Evolutionary conservation across 2,888 invertebrate species (phyloP).

Genomic region (Pseudococcus jackbeardsleyi): DNA sequence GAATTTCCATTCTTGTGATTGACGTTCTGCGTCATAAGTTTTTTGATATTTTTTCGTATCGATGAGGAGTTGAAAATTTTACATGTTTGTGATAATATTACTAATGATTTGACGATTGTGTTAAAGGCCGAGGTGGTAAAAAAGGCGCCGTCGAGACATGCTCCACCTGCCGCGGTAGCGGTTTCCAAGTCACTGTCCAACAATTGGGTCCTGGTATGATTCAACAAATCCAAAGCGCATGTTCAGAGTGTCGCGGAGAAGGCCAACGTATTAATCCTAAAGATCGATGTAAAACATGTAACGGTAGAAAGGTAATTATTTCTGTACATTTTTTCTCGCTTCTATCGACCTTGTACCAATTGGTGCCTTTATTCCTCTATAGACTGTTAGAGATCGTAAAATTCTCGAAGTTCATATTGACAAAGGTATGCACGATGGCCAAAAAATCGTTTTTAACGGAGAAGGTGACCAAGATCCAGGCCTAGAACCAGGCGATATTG

Average conservation of each 20-base stretch:
- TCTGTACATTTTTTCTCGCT: neutral
- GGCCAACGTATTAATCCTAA: constrained; percentile 89
- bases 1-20: neutral
- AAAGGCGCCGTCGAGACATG: constrained; percentile 92
- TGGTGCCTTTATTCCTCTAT: constrained; percentile 47
- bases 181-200: constrained; percentile 83
- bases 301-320: constrained; percentile 80
- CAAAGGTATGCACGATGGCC: constrained; percentile 95
- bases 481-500: constrained; percentile 92
- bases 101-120: neutral
- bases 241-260: constrained; percentile 88
- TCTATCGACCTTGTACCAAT: neutral
- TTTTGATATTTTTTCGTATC: too few relatives aligned
- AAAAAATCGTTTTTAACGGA: constrained; percentile 92
- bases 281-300: constrained; percentile 93
- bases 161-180: constrained; percentile 87
- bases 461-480: constrained; percentile 98
- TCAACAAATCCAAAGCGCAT: constrained; percentile 92
- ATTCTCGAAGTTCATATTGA: constrained; percentile 96
- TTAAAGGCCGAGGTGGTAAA: constrained; percentile 85
- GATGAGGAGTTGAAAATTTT: too few relatives aligned
- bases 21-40: neutral
- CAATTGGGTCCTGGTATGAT: constrained; percentile 83
- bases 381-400: constrained; percentile 87
- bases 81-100: constrained; percentile 42